These are phyloP conservation scores for Acronicta psi DNA, from an alignment of 2,888 invertebrate genomes.

Conservation along the genomic window DNA sequence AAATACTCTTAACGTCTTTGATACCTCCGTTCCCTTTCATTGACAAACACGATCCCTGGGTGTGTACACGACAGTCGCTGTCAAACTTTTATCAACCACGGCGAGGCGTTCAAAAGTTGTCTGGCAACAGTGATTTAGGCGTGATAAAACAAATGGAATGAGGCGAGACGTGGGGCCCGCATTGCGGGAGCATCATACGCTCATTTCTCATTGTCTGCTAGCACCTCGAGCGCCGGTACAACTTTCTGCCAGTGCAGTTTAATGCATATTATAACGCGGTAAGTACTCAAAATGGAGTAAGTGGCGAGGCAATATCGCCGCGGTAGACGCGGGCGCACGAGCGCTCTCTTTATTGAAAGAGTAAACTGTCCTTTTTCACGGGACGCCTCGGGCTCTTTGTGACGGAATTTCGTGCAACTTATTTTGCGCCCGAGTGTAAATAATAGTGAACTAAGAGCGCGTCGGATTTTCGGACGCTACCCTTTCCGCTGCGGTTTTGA, in stretches of 20 bases:
- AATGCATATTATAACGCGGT: constrained; percentile 88
- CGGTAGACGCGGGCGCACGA: constrained; percentile 72
- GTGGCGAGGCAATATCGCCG: constrained; percentile 79
- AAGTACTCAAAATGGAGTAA: constrained; percentile 83
- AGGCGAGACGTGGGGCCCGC: constrained; percentile 76
- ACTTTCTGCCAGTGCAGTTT: constrained; percentile 84
- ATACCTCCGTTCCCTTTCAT: constrained; percentile 84
- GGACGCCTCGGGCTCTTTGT: constrained; percentile 82
- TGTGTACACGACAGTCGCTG: constrained; percentile 82
- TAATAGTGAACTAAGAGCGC: constrained; percentile 79
- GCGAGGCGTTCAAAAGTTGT: constrained; percentile 73
- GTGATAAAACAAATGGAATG: constrained; percentile 86
- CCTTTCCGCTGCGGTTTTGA: constrained; percentile 72
- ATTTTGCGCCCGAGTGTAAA: constrained; percentile 81
- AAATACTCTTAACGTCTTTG: constrained; percentile 89
- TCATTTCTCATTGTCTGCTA: constrained; percentile 86
- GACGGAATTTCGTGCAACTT: constrained; percentile 82
- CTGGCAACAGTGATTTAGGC: constrained; percentile 85
- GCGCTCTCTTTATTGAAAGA: constrained; percentile 85
- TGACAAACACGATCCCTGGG: constrained; percentile 78
- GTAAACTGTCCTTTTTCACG: constrained; percentile 87
- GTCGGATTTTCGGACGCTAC: constrained; percentile 73
- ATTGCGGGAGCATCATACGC: constrained; percentile 85
- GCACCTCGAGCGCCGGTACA: constrained; percentile 74
- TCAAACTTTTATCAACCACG: constrained; percentile 84